Conservation (phyloP, 2,113 vertebrate species). For the Promerops cafer region DNA sequence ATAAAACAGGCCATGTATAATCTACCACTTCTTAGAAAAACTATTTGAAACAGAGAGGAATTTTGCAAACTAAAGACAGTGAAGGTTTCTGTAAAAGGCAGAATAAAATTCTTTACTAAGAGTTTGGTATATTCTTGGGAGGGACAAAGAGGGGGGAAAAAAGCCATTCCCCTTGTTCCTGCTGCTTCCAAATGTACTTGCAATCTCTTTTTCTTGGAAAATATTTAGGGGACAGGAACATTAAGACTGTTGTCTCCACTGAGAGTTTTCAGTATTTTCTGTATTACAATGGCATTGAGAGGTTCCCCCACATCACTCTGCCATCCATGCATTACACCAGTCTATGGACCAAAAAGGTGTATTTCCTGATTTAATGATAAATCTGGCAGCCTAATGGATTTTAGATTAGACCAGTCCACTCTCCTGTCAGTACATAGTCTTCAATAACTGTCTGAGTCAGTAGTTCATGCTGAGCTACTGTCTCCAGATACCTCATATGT, state of each 20-base stretch:
- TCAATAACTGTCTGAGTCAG: background rate
- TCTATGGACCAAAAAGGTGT: background rate
- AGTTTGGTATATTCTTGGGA: background rate
- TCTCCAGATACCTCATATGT: background rate
- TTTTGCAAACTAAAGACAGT: background rate
- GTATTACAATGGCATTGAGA: background rate
- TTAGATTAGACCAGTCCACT: background rate
- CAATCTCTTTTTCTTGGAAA: constrained; percentile 29
- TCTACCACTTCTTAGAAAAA: background rate
- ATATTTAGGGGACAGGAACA: constrained; percentile 15
- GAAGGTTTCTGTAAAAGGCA: background rate
- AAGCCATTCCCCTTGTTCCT: background rate
- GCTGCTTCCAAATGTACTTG: background rate
- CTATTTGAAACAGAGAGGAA: background rate
- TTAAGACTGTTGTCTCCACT: constrained; percentile 30
- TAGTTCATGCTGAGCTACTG: background rate
- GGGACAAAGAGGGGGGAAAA: background rate
- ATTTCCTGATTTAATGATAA: constrained; percentile 18
- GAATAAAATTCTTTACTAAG: background rate
- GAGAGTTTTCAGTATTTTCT: background rate
- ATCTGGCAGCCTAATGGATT: constrained; percentile 4
- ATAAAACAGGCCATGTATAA: background rate
- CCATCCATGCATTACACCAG: background rate
- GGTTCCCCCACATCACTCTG: background rate
- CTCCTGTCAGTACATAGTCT: background rate